Evolutionary conservation across 2,113 vertebrate species (phyloP), one percentile per base, ranked within the genome.

Genomic region (Vombatus ursinus): DNA sequence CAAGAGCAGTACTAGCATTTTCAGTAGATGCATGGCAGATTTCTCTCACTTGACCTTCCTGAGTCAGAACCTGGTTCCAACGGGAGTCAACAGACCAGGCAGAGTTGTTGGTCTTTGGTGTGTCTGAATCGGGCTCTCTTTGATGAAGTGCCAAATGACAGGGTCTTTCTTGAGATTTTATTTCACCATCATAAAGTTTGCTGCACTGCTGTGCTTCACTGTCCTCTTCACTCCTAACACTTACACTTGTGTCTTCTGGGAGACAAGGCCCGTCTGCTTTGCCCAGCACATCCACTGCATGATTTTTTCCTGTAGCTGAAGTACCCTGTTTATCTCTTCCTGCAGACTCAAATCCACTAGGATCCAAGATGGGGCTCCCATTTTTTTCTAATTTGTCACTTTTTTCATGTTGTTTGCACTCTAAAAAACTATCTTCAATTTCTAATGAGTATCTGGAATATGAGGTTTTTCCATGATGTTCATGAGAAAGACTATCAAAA

Each of bases 121-220:
- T 98, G 47, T 99, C 99, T 98, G 98, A 98, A 98, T 98, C 99
- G 54, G 98, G 98, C 97, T 99, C 99, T 91, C 98, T 97, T 96
- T 99, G 99, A 97, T 99, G 98, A 97, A 99, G 99, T 95, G 99
- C 99, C 97, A 99, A 98, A 97, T 99, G 99, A 97, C 99, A 99
- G 0, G 99, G 99, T 93, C 99, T 99, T 98, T 99, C 99, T 98
- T 99, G 99, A 94, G 99, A 99, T 96, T 99, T 99, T 94, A 97
- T 61, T 50, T 99, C 99, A 97, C 77, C 97, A n/a, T 98, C 98
- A 97, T 92, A 93, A 90, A 97, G 93, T 94, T 97, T 99, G 98
- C 94, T 98, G 96, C 50, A 94, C 84, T 98, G 97, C 4, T 97
- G 96, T 97, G 97, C 94, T 95, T 98, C 98, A 96, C 57, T 95